Conservation (phyloP, 30 jellyfish, hydroid and myxozoan species). For the Pelagia noctiluca region DNA sequence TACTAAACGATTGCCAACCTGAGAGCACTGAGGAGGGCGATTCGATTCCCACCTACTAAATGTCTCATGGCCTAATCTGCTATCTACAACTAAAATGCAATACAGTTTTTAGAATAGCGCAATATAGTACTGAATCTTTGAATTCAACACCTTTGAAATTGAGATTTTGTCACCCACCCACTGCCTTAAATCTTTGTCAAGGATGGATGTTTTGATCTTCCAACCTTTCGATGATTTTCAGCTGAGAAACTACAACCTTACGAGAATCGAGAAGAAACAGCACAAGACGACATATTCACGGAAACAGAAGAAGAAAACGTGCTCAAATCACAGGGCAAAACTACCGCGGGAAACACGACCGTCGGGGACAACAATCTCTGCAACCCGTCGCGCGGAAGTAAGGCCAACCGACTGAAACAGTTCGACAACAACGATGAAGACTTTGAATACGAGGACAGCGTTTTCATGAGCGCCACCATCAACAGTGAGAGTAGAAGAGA, state of each 20-base stretch:
- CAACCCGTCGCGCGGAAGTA: constrained; percentile 17
- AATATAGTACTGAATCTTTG: too few species aligned
- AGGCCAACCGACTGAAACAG: not conserved
- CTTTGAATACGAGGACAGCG: constrained; percentile 50
- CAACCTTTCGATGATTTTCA: not conserved
- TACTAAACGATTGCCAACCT: too few species aligned
- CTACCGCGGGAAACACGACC: constrained; percentile 83
- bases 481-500: constrained; percentile 67
- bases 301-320: constrained; percentile 72
- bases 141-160: too few species aligned
- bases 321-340: constrained; percentile 71
- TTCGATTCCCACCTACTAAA: too few species aligned
- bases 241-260: constrained; percentile 71
- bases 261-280: constrained; percentile 77
- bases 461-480: constrained; percentile 12
- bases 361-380: constrained; percentile 54
- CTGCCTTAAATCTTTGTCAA: not conserved
- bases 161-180: too few species aligned
- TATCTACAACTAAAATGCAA: too few species aligned
- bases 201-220: not conserved
- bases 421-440: constrained; percentile 31
- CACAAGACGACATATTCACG: constrained; percentile 64
- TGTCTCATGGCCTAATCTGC: too few species aligned
- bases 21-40: too few species aligned
- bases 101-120: too few species aligned